These are phyloP conservation scores for Tangachromis dhanisi DNA, from an alignment of 2,113 vertebrate species.

Conservation along the genomic window DNA sequence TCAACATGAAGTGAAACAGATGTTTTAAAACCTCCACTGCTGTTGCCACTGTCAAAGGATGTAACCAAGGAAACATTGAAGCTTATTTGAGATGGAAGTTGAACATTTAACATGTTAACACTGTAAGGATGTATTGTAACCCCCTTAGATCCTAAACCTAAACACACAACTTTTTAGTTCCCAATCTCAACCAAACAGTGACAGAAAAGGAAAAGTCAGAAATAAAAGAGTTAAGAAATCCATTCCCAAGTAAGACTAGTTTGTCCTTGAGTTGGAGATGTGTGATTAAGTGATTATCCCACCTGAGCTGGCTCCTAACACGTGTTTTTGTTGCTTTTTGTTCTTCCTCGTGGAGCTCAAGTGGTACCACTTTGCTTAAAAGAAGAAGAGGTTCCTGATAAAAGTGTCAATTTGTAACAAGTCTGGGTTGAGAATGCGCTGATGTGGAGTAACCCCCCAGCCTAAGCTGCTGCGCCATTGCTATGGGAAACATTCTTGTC, in stretches of 20 bases:
- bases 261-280: not conserved
- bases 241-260: not conserved
- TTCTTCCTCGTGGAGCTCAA: not conserved
- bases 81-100: not conserved
- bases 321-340: not conserved
- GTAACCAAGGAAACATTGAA: not conserved
- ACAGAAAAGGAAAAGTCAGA: not conserved
- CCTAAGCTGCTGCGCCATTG: not conserved
- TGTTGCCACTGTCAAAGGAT: not conserved
- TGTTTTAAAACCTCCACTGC: not conserved
- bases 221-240: not conserved
- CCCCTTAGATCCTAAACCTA: not conserved
- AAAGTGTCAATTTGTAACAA: not conserved
- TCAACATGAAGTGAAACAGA: not conserved
- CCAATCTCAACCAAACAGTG: not conserved
- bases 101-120: not conserved
- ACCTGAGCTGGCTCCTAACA: not conserved
- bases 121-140: not conserved
- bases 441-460: not conserved
- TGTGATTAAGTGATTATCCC: not conserved
- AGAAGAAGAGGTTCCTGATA: not conserved
- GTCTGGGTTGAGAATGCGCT: fast-evolving
- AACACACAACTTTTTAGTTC: not conserved
- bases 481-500: not conserved
- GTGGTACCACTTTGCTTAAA: not conserved